Evolutionary conservation across 2,888 invertebrate genomes (phyloP), one percentile per base, ranked within the genome.

Genomic region (Nomada goodeniana): DNA sequence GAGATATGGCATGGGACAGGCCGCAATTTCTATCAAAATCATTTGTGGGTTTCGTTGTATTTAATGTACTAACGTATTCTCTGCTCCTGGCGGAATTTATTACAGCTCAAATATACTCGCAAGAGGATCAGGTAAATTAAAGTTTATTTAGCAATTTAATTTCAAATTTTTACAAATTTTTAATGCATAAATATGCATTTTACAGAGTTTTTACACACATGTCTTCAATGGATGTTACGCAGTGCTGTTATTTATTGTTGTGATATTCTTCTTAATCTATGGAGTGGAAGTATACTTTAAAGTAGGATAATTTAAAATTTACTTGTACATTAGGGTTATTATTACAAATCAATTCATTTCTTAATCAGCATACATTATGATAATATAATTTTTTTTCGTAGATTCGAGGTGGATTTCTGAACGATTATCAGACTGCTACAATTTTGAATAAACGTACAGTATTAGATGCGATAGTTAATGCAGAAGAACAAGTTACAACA

Each of bases 221-320:
- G 96, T 98, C 53, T 98, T 98, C 94, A 98, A 98, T 94, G 98
- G 98, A 18, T 97, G 97, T 93, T 98, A 98, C 93, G 98, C 98
- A 1, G 96, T 97, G n/a, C 95, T 98, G 69, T 95, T 98, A 80
- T 96, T 98, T 92, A 96, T 98, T 80, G 98, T 98, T 61, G 98
- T 98, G 77, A 95, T 98, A 20, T 98, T 98, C 95, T 98, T 98
- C 94, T 96, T 98, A 70, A 98, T 98, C 87, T 98, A 98, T 93
- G 98, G 98, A 65, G 97, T 98, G 26, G 98, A 98, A 94, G 98
- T 98, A 11, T 98, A 96, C 94, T 98, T 98, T 92, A 98, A 98
- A 96, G 97, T 97, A 93, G 94, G 94, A 67, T 60, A 10, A 2
- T 73, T 76, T 53, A 65, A 11, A 67, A 59, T 65, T 53, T 4